Evolutionary conservation across 1,140 invertebrate species (phyloP).

Genomic region (Anastatus disparis): DNA sequence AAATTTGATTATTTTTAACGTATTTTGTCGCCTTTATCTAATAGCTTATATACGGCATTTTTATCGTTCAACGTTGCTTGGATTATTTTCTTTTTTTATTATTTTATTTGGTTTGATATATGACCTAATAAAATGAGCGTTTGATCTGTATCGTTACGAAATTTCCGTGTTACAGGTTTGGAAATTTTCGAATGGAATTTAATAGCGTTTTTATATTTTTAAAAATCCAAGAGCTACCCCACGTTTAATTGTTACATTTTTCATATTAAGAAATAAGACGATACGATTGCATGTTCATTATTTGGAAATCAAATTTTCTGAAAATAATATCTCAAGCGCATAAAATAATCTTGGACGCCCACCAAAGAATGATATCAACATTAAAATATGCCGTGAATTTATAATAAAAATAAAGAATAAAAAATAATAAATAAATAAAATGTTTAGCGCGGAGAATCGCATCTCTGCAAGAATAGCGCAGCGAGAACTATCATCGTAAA

Average conservation of each 20-base stretch:
- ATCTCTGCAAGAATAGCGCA: slow-evolving; percentile 19
- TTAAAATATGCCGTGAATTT: slow-evolving; percentile 19
- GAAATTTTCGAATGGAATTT: too few relatives aligned
- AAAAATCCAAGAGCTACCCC: too few relatives aligned
- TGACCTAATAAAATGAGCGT: slow-evolving; percentile 4
- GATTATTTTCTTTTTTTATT: background rate
- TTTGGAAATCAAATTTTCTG: background rate
- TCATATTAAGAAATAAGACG: too few relatives aligned
- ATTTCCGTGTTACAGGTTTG: too few relatives aligned
- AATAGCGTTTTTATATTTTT: too few relatives aligned
- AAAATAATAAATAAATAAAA: slow-evolving; percentile 19
- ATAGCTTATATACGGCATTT: background rate
- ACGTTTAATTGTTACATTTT: too few relatives aligned
- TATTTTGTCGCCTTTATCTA: background rate
- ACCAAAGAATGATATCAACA: slow-evolving; percentile 20
- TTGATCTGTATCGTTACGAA: background rate
- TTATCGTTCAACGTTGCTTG: background rate
- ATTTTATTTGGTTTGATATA: slow-evolving; percentile 11
- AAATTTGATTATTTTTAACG: slow-evolving; percentile 21
- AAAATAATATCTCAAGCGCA: background rate
- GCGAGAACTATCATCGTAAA: slow-evolving; percentile 26
- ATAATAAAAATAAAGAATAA: background rate
- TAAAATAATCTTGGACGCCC: slow-evolving; percentile 29
- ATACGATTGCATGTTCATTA: too few relatives aligned
- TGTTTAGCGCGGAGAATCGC: slow-evolving; percentile 21